Conservation (phyloP, 2,888 invertebrate species). For the Sphaerophoria rueppellii region DNA sequence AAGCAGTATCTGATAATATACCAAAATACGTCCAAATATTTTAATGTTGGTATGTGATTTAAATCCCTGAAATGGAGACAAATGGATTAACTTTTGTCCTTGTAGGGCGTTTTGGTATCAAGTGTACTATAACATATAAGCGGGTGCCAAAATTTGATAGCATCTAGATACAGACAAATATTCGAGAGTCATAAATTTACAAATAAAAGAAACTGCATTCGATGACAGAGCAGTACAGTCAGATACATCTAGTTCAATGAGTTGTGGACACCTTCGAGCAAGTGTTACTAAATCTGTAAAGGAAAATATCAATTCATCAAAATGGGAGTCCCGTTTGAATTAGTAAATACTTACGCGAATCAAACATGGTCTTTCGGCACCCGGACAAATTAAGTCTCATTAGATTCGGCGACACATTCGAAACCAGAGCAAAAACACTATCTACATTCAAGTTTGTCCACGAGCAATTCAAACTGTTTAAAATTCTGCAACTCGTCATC, state of each 20-base stretch:
- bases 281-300: slow-evolving; percentile 87
- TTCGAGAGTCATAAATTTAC: slow-evolving; percentile 86
- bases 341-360: slow-evolving; percentile 86
- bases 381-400: slow-evolving; percentile 92
- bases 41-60: slow-evolving; percentile 85
- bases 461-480: slow-evolving; percentile 88
- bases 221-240: slow-evolving; percentile 90
- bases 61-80: slow-evolving; percentile 82
- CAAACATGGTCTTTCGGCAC: slow-evolving; percentile 88
- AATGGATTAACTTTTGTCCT: background rate
- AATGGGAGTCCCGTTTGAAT: background rate
- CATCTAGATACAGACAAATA: slow-evolving; percentile 92
- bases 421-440: slow-evolving; percentile 85
- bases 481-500: slow-evolving; percentile 82
- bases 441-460: slow-evolving; percentile 89
- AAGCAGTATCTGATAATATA: slow-evolving; percentile 85
- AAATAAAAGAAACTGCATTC: slow-evolving; percentile 84
- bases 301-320: slow-evolving; percentile 7
- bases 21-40: slow-evolving; percentile 93
- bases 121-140: slow-evolving; percentile 86
- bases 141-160: slow-evolving; percentile 87
- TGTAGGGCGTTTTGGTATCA: background rate
- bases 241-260: slow-evolving; percentile 93
- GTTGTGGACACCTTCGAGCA: slow-evolving; percentile 86
- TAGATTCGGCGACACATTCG: slow-evolving; percentile 85